Conservation (phyloP, 2,888 invertebrate genomes). For the Drosophila mulleri region DNA sequence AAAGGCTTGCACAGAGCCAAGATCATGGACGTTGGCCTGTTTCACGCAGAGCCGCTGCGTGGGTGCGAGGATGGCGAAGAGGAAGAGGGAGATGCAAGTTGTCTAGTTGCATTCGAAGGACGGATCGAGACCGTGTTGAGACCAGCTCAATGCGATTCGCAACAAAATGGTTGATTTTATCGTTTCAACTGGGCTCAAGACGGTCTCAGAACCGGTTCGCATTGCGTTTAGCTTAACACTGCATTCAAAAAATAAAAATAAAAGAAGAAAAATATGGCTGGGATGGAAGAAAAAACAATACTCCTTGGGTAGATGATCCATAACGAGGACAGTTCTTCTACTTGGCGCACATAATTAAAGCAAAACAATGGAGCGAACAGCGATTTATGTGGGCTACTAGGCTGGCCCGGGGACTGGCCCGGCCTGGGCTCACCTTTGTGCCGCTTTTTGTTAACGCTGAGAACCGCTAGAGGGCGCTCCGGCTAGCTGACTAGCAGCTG, state of each 20-base stretch:
- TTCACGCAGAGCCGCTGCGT: not conserved
- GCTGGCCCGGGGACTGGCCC: slow-evolving; percentile 1
- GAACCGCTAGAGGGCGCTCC: slow-evolving; percentile 12
- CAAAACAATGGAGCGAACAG: slow-evolving; percentile 22
- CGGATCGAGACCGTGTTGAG: not conserved
- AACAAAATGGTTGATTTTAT: slow-evolving; percentile 11
- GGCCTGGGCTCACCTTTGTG: not conserved
- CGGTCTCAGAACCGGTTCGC: not conserved
- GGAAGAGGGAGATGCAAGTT: not conserved
- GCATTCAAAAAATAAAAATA: not conserved
- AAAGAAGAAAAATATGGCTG: not conserved
- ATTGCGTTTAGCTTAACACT: not conserved
- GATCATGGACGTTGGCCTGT: slow-evolving; percentile 6
- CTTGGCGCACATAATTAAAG: slow-evolving; percentile 26
- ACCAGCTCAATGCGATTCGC: slow-evolving; percentile 3
- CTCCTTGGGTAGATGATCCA: slow-evolving; percentile 1
- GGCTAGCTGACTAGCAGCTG: slow-evolving; percentile 15
- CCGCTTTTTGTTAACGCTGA: slow-evolving; percentile 15
- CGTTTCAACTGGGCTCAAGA: not conserved
- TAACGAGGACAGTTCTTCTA: not conserved
- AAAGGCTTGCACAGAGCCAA: slow-evolving; percentile 2
- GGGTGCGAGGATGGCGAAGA: too few species aligned
- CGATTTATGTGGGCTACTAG: slow-evolving; percentile 1
- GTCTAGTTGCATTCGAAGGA: not conserved
- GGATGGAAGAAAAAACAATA: not conserved